Percentiles rank a stretch among this genome's conserved stretches.
Conservation (phyloP, 2,888 invertebrate genomes). For the Rotaria socialis region DNA sequence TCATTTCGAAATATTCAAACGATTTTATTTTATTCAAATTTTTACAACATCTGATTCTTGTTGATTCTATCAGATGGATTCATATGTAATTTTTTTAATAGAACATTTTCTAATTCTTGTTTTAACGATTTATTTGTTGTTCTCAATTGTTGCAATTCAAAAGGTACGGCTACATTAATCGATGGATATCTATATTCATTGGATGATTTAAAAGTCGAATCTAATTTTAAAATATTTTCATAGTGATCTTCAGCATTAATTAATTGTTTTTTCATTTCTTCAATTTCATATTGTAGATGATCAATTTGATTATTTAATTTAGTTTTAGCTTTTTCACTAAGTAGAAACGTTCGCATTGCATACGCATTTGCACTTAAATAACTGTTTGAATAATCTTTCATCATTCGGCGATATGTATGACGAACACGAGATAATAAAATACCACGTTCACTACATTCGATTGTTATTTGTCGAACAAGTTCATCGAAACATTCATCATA, state of each 20-base stretch:
- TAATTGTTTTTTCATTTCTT: slow-evolving; percentile 7
- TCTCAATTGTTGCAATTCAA: slow-evolving; percentile 32
- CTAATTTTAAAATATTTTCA: background rate
- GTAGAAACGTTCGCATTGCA: background rate
- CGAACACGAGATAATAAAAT: slow-evolving; percentile 27
- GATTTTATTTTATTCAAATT: background rate
- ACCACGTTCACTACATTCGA: slow-evolving; percentile 30
- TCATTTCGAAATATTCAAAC: too few relatives aligned
- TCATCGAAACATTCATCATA: slow-evolving; percentile 20
- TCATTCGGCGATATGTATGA: background rate
- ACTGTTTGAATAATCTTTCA: background rate
- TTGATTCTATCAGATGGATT: background rate
- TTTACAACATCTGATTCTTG: background rate
- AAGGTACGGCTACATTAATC: background rate
- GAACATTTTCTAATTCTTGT: slow-evolving; percentile 5
- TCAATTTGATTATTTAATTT: background rate
- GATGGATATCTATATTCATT: background rate
- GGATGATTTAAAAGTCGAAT: background rate
- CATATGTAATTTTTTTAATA: background rate
- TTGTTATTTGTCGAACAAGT: slow-evolving; percentile 26
- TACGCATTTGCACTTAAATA: slow-evolving; percentile 27
- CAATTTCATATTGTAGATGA: slow-evolving; percentile 1
- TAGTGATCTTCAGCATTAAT: slow-evolving; percentile 15
- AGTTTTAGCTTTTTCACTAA: background rate
- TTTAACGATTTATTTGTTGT: background rate